phyloP scores from a whole-genome alignment of 1,140 invertebrate genomes.

The Gryllus bimaculatus region DNA sequence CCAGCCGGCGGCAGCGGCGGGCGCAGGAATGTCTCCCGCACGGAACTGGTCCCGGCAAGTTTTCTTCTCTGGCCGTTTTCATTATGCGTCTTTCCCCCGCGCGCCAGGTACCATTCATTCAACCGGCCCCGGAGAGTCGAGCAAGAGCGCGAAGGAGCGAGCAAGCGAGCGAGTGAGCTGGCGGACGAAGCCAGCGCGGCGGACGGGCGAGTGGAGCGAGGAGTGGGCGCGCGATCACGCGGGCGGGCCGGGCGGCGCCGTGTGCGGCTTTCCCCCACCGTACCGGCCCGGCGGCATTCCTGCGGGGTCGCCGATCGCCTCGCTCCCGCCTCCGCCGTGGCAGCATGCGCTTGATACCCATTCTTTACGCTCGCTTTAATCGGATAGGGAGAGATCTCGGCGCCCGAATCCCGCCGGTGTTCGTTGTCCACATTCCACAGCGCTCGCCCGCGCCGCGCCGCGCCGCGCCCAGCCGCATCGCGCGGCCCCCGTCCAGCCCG shows the following conservation, averaged over 20 bases:
- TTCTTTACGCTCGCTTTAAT: not conserved
- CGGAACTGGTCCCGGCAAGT: no score
- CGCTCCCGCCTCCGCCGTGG: not conserved
- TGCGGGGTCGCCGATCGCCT: not conserved
- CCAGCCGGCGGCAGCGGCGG: no score
- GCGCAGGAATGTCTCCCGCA: no score
- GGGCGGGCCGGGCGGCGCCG: no score
- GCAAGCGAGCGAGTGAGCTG: no score
- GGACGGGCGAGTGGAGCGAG: no score
- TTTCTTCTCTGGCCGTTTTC: no score
- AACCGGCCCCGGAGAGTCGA: not conserved
- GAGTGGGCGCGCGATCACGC: no score
- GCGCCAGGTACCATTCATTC: not conserved
- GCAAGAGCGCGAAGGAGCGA: not conserved
- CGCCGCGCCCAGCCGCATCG: not conserved
- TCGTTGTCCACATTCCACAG: not conserved
- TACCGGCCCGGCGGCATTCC: not conserved
- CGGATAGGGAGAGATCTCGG: not conserved
- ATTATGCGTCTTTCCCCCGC: no score
- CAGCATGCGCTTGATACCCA: not conserved
- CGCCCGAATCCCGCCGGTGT: not conserved
- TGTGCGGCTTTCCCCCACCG: not conserved
- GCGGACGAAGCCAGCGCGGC: no score
- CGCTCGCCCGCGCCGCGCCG: no score
- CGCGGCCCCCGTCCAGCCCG: no score